phyloP scores from a whole-genome alignment of 2,797 vertebrate genomes.

The Falco novaeseelandiae region DNA sequence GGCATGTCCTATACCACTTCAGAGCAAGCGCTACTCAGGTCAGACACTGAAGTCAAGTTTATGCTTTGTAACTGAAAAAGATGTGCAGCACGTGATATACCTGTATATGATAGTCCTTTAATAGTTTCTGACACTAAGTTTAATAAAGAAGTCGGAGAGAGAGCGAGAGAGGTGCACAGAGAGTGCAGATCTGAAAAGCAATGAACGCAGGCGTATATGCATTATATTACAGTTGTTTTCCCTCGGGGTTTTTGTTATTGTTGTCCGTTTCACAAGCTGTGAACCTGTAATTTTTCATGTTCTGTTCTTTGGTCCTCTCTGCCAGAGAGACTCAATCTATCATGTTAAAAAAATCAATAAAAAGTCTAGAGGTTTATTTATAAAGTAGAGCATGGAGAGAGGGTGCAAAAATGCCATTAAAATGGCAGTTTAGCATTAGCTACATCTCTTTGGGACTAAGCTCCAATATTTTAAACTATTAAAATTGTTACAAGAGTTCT shows the following conservation, averaged over 20 bases:
- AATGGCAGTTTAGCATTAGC: constrained; percentile 32
- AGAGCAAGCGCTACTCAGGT: background rate
- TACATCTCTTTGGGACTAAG: constrained; percentile 47
- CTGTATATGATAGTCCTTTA: background rate
- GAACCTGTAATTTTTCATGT: constrained; percentile 60
- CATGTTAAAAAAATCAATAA: constrained; percentile 64
- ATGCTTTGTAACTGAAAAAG: background rate
- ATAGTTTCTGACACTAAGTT: background rate
- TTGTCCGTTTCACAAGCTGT: constrained; percentile 36
- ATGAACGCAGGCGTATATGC: background rate
- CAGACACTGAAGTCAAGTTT: background rate
- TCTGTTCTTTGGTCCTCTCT: constrained; percentile 43
- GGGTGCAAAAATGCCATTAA: constrained; percentile 59
- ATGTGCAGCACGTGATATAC: background rate
- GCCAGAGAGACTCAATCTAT: constrained; percentile 52
- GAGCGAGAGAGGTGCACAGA: rapidly evolving
- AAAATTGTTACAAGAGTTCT: constrained; percentile 53
- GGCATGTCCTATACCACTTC: background rate
- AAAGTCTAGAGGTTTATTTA: constrained; percentile 62
- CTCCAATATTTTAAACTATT: constrained; percentile 60
- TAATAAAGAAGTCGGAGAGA: background rate
- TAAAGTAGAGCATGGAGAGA: constrained; percentile 49
- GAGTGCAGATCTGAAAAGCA: background rate
- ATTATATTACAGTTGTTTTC: background rate
- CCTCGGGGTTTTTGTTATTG: constrained; percentile 17